Evolutionary conservation across 2,797 vertebrate species (phyloP), one percentile per base, ranked within the genome.

Genomic region (Parotocinclus haroldoi): DNA sequence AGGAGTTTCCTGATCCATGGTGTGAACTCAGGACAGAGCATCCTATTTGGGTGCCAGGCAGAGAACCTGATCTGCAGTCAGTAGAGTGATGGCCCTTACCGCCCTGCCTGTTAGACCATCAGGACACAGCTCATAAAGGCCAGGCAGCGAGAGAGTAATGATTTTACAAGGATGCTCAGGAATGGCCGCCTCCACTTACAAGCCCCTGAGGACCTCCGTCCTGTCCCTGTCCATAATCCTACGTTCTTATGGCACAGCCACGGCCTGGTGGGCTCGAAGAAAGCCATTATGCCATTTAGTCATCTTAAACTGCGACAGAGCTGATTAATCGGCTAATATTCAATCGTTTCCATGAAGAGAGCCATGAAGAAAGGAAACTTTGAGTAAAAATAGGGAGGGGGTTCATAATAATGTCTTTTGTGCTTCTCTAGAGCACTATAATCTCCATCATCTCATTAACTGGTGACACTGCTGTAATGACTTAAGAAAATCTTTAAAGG

Each of bases 291-390:
- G 86, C 85, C 87, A 87, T 87, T 91, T 90, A 90, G 91, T 86
- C 83, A 87, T 86, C 84, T 86, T 92, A 92, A 92, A 92, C 90
- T 89, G 75, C 82, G 90, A 88, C 86, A 40, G 84, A 88, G 86
- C 92, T 93, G 90, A 94, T 95, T 94, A 96, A 92, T 90, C 90
- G 85, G 86, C 91, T 91, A 92, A 93, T 93, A 92, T 92, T 93
- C 89, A 91, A 89, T 90, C 77, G 38, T 81, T 82, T 80, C 58
- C 58, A 58, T 68, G 71, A 50, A 71, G 69, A 67, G 68, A 14
- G 45, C 74, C 81, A 69, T 78, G 76, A 64, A 68, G 71, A 69
- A 74, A 66, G 69, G 68, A 72, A 68, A 59, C 19, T 57, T 70
- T 38, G 44, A 67, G 44, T 1, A 61, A 68, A 66, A 60, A 53